Evolutionary conservation across 2,113 vertebrate genomes (phyloP).

Genomic region (Poicephalus gulielmi): DNA sequence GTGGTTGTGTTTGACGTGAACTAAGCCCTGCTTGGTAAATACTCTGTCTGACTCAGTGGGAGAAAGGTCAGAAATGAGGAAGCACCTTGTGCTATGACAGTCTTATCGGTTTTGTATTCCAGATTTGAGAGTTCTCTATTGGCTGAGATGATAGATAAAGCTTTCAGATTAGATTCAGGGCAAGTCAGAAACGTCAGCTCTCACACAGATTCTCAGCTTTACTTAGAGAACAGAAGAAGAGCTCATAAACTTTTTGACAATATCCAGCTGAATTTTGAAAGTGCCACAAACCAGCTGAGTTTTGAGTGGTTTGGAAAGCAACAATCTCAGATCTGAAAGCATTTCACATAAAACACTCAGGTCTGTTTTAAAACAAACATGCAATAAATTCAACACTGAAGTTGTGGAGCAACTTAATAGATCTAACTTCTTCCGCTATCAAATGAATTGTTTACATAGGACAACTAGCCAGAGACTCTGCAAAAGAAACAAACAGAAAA

Average conservation of each 20-base stretch:
- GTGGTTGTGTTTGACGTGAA: not conserved
- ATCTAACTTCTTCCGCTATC: not conserved
- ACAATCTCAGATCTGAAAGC: not conserved
- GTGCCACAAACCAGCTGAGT: not conserved
- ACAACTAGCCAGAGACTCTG: not conserved
- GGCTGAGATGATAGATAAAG: not conserved
- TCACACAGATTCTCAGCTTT: not conserved
- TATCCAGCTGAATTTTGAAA: not conserved
- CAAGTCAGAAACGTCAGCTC: not conserved
- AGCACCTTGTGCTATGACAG: not conserved
- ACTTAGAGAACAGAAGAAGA: not conserved
- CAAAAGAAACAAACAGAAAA: not conserved
- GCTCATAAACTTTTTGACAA: conserved; percentile 15
- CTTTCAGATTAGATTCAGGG: not conserved
- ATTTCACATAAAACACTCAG: not conserved
- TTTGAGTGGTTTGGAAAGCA: not conserved
- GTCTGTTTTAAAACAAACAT: conserved; percentile 2
- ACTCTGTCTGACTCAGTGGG: not conserved
- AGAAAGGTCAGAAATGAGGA: conserved; percentile 42
- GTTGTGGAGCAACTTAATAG: not conserved
- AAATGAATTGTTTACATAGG: not conserved
- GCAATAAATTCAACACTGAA: conserved; percentile 12
- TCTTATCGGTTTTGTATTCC: not conserved
- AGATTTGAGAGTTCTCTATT: not conserved
- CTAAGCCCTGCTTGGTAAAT: not conserved